phyloP scores from a whole-genome alignment of 2,113 vertebrate genomes.

The Spea multiplicata region DNA sequence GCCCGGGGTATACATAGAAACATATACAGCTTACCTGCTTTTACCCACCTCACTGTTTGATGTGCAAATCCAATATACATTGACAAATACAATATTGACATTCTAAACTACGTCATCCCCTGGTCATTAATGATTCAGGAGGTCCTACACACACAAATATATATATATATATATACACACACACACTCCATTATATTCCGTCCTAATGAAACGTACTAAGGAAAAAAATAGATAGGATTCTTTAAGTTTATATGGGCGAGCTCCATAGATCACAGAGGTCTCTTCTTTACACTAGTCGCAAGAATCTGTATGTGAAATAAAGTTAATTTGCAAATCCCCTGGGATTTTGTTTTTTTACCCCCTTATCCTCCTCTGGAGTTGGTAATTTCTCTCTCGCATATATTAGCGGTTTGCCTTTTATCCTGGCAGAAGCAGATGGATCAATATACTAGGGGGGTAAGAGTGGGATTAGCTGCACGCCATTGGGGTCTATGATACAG shows the following conservation, averaged over 20 bases:
- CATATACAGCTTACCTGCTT: no score
- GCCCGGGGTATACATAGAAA: no score
- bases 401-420: conserved; percentile 39
- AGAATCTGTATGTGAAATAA: conserved; percentile 30
- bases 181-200: background rate
- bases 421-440: conserved; percentile 51
- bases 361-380: conserved; percentile 3
- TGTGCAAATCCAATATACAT: no score
- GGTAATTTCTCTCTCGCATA: conserved; percentile 42
- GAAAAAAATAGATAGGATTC: background rate
- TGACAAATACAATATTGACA: no score
- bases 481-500: conserved; percentile 49
- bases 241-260: conserved; percentile 42
- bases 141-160: no score
- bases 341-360: conserved; percentile 10
- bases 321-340: conserved; percentile 22
- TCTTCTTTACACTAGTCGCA: conserved; percentile 22
- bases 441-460: conserved; percentile 56
- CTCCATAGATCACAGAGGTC: conserved; percentile 35
- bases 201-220: background rate
- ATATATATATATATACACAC: no score
- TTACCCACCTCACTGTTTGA: no score
- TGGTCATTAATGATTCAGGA: no score
- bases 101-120: no score
- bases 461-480: conserved; percentile 61